phyloP scores from a whole-genome alignment of 2,888 invertebrate species.

The Dynastes hyllus region DNA sequence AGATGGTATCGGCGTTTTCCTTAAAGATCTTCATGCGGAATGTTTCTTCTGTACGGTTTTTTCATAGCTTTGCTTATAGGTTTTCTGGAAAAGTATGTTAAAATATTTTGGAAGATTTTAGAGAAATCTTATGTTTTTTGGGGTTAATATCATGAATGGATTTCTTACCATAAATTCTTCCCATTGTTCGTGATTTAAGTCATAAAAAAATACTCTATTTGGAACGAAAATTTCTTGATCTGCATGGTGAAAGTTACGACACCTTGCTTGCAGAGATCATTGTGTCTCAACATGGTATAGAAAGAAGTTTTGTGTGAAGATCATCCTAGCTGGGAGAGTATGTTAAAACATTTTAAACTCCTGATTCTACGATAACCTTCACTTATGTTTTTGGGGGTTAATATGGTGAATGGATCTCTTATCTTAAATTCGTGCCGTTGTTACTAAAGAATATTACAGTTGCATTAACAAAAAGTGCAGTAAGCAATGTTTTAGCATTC shows the following conservation, averaged over 20 bases:
- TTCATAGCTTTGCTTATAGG: conserved; percentile 73
- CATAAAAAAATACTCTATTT: conserved; percentile 76
- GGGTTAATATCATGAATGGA: conserved; percentile 40
- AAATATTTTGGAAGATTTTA: too few relatives aligned
- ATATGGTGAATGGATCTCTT: conserved; percentile 54
- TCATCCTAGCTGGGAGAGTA: conserved; percentile 56
- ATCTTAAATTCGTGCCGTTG: conserved; percentile 71
- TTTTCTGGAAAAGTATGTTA: conserved; percentile 58
- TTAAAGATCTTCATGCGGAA: conserved; percentile 92
- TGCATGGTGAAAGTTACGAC: too few relatives aligned
- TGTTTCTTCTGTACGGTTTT: conserved; percentile 83
- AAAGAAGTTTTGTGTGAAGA: too few relatives aligned
- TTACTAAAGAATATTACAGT: conserved; percentile 78
- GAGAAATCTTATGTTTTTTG: too few relatives aligned
- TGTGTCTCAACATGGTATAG: too few relatives aligned
- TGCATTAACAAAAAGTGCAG: too few relatives aligned
- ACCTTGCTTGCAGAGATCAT: too few relatives aligned
- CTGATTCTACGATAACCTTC: too few relatives aligned
- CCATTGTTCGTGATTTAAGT: conserved; percentile 76
- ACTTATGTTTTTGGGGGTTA: too few relatives aligned
- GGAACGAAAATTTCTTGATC: too few relatives aligned
- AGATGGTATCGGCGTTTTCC: conserved; percentile 89
- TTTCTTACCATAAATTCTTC: conserved; percentile 68
- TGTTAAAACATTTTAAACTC: too few relatives aligned
- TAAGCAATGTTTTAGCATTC: too few relatives aligned